Evolutionary conservation across 2,888 invertebrate species (phyloP).

Genomic region (Argyresthia albistria): DNA sequence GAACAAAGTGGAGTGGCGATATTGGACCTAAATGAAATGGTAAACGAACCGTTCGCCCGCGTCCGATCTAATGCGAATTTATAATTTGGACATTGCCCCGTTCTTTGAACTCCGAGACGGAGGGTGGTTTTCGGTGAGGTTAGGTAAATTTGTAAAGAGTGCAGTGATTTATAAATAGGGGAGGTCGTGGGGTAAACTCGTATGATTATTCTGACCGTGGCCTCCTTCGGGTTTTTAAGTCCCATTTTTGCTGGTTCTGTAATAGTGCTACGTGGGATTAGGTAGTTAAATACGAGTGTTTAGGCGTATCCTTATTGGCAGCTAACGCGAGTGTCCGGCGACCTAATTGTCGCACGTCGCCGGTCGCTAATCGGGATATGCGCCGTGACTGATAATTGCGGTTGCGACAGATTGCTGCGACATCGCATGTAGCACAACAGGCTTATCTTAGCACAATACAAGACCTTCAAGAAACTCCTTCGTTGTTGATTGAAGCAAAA

Average conservation of each 20-base stretch:
- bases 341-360: constrained; percentile 67
- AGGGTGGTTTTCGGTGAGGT: constrained; percentile 34
- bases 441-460: too few species aligned
- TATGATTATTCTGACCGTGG: constrained; percentile 18
- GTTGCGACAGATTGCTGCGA: constrained; percentile 58
- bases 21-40: constrained; percentile 72
- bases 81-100: constrained; percentile 71
- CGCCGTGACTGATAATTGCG: constrained; percentile 65
- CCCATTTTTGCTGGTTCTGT: constrained; percentile 29
- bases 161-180: constrained; percentile 58
- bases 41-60: constrained; percentile 67
- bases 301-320: constrained; percentile 70
- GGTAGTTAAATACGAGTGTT: constrained; percentile 47
- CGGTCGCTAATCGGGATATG: constrained; percentile 63
- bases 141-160: constrained; percentile 60
- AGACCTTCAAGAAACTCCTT: too few species aligned
- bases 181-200: constrained; percentile 20
- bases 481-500: too few species aligned
- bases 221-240: constrained; percentile 30
- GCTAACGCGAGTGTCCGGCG: constrained; percentile 68
- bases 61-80: constrained; percentile 73
- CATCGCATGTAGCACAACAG: neutral
- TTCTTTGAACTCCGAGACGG: constrained; percentile 58
- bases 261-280: constrained; percentile 20
- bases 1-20: constrained; percentile 72